Percentiles rank a stretch among this genome's conserved stretches.
Evolutionary conservation across 1,140 invertebrate species (phyloP).

Genomic region (Drosophila yakuba): DNA sequence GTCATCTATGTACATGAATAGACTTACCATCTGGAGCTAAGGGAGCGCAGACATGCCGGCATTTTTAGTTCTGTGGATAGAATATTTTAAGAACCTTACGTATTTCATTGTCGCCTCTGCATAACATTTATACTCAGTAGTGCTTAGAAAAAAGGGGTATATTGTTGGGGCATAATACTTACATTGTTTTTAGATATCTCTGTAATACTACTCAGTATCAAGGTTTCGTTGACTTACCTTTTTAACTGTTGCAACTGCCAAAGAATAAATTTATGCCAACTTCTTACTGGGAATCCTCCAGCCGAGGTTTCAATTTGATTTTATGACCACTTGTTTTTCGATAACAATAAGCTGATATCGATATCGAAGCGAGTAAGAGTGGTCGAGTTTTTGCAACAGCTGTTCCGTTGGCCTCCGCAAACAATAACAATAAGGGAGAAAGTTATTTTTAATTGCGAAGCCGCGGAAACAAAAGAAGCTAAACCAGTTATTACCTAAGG

Average conservation of each 20-base stretch:
- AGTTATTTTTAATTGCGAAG: constrained; percentile 53
- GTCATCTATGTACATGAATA: background rate
- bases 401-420: constrained; percentile 22
- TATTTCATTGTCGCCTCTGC: background rate
- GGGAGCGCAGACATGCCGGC: constrained; percentile 21
- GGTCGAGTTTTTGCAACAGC: constrained; percentile 27
- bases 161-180: too few species aligned
- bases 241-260: too few species aligned
- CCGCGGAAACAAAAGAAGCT: constrained; percentile 20
- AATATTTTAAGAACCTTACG: background rate
- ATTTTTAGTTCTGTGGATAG: constrained; percentile 14
- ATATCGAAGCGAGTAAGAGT: background rate
- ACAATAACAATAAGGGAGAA: constrained; percentile 58
- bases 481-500: constrained; percentile 45
- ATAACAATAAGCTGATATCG: background rate
- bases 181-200: too few species aligned
- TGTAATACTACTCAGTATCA: too few species aligned
- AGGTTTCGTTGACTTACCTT: too few species aligned
- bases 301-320: background rate
- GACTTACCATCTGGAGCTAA: constrained; percentile 26
- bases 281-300: background rate
- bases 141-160: background rate
- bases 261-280: background rate
- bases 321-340: constrained; percentile 1
- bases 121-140: background rate